These are phyloP conservation scores for Pelobates fuscus DNA, from an alignment of 2,113 vertebrate genomes.

Conservation along the genomic window DNA sequence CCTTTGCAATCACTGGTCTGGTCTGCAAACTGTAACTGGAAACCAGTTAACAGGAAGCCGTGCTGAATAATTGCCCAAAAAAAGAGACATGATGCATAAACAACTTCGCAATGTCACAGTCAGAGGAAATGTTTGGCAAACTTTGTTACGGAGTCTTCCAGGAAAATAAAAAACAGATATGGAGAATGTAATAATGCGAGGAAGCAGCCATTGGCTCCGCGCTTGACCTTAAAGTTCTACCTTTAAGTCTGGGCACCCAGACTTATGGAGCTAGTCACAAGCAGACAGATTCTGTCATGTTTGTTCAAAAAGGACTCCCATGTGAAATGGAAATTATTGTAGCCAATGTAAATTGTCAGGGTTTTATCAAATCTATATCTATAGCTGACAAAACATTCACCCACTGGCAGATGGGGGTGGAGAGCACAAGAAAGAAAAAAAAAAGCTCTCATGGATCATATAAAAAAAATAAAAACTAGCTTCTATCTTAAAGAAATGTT, in stretches of 20 bases:
- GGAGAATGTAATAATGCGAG: conserved; percentile 16
- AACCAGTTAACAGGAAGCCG: conserved; percentile 30
- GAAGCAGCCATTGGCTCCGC: conserved; percentile 24
- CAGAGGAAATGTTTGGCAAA: conserved; percentile 39
- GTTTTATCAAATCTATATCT: no score
- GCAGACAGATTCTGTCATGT: background rate
- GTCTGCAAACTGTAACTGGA: conserved; percentile 20
- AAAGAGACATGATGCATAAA: conserved; percentile 32
- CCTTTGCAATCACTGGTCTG: background rate
- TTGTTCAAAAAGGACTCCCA: background rate
- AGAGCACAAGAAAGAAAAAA: no score
- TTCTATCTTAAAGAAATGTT: no score
- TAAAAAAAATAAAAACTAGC: no score
- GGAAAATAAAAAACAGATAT: conserved; percentile 31
- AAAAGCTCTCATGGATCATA: no score
- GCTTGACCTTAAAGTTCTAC: conserved; percentile 28
- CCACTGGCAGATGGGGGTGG: no score
- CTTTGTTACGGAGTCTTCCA: conserved; percentile 17
- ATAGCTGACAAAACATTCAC: no score
- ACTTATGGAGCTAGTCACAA: no score
- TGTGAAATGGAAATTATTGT: no score
- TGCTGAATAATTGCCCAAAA: conserved; percentile 41
- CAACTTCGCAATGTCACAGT: conserved; percentile 27
- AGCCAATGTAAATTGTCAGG: no score
- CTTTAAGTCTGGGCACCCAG: background rate